phyloP scores from a whole-genome alignment of 30 jellyfish, hydroid and myxozoan species.

The Thelohanellus kitauei region DNA sequence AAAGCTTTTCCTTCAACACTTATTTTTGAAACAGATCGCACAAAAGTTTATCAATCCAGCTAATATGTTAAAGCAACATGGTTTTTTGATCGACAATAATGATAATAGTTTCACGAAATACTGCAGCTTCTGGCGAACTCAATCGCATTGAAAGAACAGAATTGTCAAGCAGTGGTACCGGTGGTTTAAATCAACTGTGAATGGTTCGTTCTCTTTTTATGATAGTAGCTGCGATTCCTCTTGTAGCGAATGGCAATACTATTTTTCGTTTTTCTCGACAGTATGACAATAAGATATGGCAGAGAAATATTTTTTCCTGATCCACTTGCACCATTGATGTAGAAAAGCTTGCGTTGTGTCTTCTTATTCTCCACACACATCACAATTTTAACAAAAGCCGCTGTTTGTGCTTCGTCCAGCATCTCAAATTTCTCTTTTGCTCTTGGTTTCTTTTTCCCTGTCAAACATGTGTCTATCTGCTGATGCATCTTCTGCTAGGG shows the following conservation, averaged over 20 bases:
- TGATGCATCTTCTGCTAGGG: too few species aligned
- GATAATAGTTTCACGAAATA: constrained; percentile 1
- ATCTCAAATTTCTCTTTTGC: too few species aligned
- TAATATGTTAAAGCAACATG: constrained; percentile 11
- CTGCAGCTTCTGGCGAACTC: constrained; percentile 2
- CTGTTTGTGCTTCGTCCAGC: too few species aligned
- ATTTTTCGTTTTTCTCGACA: constrained; percentile 3
- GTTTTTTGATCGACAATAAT: constrained; percentile 9
- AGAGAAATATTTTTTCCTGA: constrained; percentile 20
- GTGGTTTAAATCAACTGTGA: constrained; percentile 10
- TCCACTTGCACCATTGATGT: constrained; percentile 31
- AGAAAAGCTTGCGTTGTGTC: neutral
- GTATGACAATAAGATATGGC: constrained; percentile 4
- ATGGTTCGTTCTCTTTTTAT: constrained; percentile 20
- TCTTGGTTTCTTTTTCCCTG: too few species aligned
- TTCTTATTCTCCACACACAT: too few species aligned
- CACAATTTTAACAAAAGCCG: too few species aligned
- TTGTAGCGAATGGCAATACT: constrained; percentile 16
- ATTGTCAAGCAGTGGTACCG: constrained; percentile 1
- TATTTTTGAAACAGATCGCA: constrained; percentile 4
- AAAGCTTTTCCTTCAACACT: constrained; percentile 9
- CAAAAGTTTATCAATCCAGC: constrained; percentile 11
- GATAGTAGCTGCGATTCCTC: constrained; percentile 28
- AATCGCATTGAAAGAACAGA: constrained; percentile 1
- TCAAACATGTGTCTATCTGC: too few species aligned